Evolutionary conservation across 1,140 invertebrate genomes (phyloP), one percentile per base, ranked within the genome.

Genomic region (Macrosteles quadrilineatus): DNA sequence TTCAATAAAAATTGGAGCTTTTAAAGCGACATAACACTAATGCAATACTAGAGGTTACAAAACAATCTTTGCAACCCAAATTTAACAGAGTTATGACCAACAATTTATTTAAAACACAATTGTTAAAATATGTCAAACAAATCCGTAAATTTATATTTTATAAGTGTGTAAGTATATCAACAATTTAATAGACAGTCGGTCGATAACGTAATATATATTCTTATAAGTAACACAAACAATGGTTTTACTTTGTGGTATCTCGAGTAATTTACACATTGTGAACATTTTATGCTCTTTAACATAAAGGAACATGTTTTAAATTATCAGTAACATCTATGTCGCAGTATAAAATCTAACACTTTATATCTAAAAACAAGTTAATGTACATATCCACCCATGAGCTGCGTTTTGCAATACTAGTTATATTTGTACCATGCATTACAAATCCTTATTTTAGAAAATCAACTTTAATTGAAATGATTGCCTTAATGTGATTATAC

Each of bases 1-100:
- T 50, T 69, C 70, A 65, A 57, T 59, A 31, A 68, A 53, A 73
- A 68, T 67, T 50, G 71, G 68, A 64, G 55, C 67, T 70, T 73
- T 71, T 55, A 21, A 73, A 71, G 71, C 69, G 47, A 73, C 53
- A 67, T 67, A 69, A 73, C 69, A 73, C 71, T 73, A 73, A 70
- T 73, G 71, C 70, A 70, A 70, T 67, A 70, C 71, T 70, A 67
- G 65, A 45, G 57, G 55, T 65, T 64, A 64, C 59, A 64, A 64
- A 29, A 64, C 59, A 64, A 64, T 64, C 32, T 64, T 64, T 64
- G 29, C 30, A 32, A 31, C 31, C 29, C 31, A 64, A 64, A 50
- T 50, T 3, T 50, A 50, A 50, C 47, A 50, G 32, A 36, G 32
- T 36, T 6, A 50, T 50, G 47, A 50, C 17, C 47, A 19, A n/a